Percentiles rank a stretch among this genome's conserved stretches.
These are phyloP conservation scores for Avahi laniger DNA, from an alignment of 2,797 vertebrate species.

Conservation along the genomic window DNA sequence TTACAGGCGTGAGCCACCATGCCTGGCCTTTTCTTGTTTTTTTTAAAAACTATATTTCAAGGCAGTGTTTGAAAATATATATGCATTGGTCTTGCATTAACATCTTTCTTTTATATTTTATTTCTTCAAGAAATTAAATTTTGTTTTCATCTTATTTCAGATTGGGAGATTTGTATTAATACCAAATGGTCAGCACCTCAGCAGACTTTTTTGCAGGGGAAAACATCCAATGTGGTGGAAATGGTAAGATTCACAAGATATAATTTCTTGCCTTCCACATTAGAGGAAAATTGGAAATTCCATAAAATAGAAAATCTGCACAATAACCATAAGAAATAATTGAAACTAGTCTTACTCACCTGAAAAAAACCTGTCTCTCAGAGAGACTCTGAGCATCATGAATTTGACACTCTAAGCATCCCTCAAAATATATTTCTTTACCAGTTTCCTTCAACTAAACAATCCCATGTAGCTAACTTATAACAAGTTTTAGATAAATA, in stretches of 20 bases:
- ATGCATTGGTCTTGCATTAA: not conserved
- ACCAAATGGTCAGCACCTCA: not conserved
- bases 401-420: not conserved
- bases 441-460: not conserved
- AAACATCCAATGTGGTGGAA: not conserved
- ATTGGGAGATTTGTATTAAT: not conserved
- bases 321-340: not conserved
- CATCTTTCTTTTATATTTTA: not conserved
- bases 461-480: not conserved
- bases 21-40: no score
- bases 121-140: not conserved
- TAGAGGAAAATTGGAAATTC: not conserved
- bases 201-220: not conserved
- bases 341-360: not conserved
- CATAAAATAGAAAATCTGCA: not conserved
- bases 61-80: not conserved
- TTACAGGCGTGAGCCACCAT: no score
- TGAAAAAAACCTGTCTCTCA: not conserved
- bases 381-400: not conserved
- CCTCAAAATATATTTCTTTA: not conserved
- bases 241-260: not conserved
- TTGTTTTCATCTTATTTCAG: constrained; percentile 26
- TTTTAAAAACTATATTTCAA: not conserved
- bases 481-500: not conserved
- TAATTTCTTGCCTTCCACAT: not conserved